phyloP scores from a whole-genome alignment of 2,888 invertebrate species.

The Synanthedon formicaeformis region DNA sequence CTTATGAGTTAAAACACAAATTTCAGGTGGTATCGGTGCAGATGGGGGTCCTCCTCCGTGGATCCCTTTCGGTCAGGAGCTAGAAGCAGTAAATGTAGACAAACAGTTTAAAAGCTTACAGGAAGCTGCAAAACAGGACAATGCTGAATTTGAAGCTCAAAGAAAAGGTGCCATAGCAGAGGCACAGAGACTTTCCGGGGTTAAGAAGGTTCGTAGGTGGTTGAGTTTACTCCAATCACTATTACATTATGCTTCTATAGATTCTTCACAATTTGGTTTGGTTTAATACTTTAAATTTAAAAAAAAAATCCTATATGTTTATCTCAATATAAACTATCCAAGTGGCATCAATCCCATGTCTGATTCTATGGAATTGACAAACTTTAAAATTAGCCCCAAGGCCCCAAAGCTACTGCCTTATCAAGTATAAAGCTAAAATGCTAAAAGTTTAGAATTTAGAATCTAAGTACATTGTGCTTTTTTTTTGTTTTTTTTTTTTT shows the following conservation, averaged over 20 bases:
- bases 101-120: slow-evolving; percentile 79
- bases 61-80: slow-evolving; percentile 90
- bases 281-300: not conserved
- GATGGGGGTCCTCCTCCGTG: slow-evolving; percentile 90
- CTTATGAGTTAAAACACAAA: no score
- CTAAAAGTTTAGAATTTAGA: no score
- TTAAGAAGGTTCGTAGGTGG: slow-evolving; percentile 54
- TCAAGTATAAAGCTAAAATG: no score
- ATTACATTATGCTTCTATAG: no score
- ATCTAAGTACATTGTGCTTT: no score
- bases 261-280: not conserved
- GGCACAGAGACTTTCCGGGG: slow-evolving; percentile 75
- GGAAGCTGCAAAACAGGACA: slow-evolving; percentile 75
- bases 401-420: no score
- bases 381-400: no score
- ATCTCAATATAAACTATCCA: no score
- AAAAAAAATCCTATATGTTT: not conserved
- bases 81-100: slow-evolving; percentile 72
- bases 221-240: slow-evolving; percentile 2
- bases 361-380: no score
- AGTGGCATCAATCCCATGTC: no score
- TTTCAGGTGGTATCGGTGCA: slow-evolving; percentile 67
- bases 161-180: slow-evolving; percentile 91
- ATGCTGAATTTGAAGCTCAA: slow-evolving; percentile 90
- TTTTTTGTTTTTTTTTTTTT: no score